Base-by-base conservation (phyloP, 2,888 invertebrate genomes). In the Globia sparganii region DNA sequence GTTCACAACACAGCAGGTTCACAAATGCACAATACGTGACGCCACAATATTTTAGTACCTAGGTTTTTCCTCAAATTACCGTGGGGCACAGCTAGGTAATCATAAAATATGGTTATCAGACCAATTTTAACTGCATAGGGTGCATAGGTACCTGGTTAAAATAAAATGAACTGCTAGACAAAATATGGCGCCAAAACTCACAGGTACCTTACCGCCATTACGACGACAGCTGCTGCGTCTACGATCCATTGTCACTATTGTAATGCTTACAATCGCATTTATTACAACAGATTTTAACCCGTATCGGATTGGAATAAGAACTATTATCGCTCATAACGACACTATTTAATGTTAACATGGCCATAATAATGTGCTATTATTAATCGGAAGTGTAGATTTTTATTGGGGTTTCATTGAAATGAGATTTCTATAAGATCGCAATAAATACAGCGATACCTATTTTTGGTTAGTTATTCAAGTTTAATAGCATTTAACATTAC, bases 221-320 rank as follows among this genome's bases (percentile, higher is more conserved):
- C 89, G 86, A 86, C 88, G 89, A 91, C 94, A 94, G 94, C 93
- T 94, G 94, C 93, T 91, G 81, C 85, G 80, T 86, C 85, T 84
- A 86, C 91, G 92, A 92, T 90, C 91, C 75, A 92, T 91, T 93
- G 92, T 91, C 87, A 88, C 78, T 76, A 79, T 81, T 85, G 78
- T 89, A 87, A 89, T 91, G 88, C 81, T 86, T 81, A 84, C 80
- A 87, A 83, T 85, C 81, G 78, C 68, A 81, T 83, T 85, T 80
- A 81, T 81, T 87, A 75, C 81, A 82, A 87, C 78, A 46, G 58
- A 90, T 81, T 88, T 80, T 87, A 76, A 85, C 76, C 88, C 82
- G 76, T 92, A 89, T 73, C 0, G 0, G 25, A 11, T 71, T 6
- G 65, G 0, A 0, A 46, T 86, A 90, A 85, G 87, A 80, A 68